Percentiles rank a stretch among this genome's conserved stretches.
Conservation (phyloP, 2,797 vertebrate species). For the Tympanoctomys barrerae region DNA sequence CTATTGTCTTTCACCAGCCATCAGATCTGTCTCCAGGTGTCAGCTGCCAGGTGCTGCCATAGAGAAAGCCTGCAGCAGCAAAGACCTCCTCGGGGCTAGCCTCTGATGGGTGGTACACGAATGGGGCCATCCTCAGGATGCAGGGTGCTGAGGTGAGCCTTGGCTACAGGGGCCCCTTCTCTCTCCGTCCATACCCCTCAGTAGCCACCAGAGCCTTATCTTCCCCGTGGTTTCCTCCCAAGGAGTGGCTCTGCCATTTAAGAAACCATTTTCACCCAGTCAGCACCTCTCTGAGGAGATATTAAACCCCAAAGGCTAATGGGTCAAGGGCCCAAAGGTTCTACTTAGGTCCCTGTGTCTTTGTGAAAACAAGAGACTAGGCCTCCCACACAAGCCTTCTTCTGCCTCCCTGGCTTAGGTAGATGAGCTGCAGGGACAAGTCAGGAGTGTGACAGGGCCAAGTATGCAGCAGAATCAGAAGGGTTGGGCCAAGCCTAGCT, state of each 20-base stretch:
- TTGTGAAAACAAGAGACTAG: constrained; percentile 19
- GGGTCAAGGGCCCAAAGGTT: background rate
- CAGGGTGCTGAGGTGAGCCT: background rate
- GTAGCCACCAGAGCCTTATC: background rate
- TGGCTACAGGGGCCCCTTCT: background rate
- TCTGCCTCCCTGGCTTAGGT: background rate
- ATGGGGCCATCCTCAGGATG: background rate
- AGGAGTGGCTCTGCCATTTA: background rate
- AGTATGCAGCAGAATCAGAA: accelerated
- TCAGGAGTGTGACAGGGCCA: background rate
- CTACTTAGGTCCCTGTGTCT: background rate
- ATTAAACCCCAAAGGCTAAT: background rate
- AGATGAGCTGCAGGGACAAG: background rate
- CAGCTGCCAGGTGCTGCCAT: background rate
- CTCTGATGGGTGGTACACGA: background rate
- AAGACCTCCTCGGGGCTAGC: background rate
- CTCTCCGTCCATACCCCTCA: background rate
- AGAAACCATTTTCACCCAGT: background rate
- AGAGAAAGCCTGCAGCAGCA: background rate
- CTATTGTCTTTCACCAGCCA: background rate
- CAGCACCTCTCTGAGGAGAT: background rate
- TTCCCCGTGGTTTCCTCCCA: background rate
- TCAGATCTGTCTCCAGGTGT: background rate
- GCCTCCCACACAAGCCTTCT: background rate
- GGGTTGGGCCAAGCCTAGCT: background rate